phyloP scores from a whole-genome alignment of 2,888 invertebrate genomes.

The Sicus ferrugineus region DNA sequence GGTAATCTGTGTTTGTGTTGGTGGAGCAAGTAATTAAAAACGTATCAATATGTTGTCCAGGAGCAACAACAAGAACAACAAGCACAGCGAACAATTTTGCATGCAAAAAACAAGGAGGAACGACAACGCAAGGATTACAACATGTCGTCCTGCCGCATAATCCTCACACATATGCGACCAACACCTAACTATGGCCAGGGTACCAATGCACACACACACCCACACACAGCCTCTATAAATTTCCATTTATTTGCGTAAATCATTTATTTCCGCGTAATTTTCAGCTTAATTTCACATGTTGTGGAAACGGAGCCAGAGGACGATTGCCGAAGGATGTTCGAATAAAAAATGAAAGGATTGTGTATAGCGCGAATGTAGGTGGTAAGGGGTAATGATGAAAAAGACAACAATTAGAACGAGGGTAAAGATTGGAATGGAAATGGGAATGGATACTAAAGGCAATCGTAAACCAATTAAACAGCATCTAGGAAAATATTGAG shows the following conservation, averaged over 20 bases:
- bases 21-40: constrained; percentile 32
- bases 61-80: constrained; percentile 56
- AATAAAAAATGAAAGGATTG: background rate
- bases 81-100: constrained; percentile 1
- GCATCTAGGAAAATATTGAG: too few relatives aligned
- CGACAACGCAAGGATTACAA: background rate
- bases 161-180: constrained; percentile 27
- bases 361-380: background rate
- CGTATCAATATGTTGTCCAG: constrained; percentile 41
- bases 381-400: background rate
- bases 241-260: constrained; percentile 64
- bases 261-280: constrained; percentile 61
- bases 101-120: background rate
- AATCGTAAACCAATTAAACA: background rate
- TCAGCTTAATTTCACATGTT: constrained; percentile 39
- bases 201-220: background rate
- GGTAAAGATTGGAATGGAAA: too few relatives aligned
- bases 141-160: constrained; percentile 28
- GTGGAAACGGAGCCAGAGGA: background rate
- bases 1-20: background rate
- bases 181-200: background rate
- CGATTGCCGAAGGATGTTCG: background rate
- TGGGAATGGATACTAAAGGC: too few relatives aligned
- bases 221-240: constrained; percentile 47
- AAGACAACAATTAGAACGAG: too few relatives aligned